Percentiles rank a stretch among this genome's conserved stretches.
These are phyloP conservation scores for Eulemur rubriventer DNA, from an alignment of 2,797 vertebrate genomes.

Conservation along the genomic window DNA sequence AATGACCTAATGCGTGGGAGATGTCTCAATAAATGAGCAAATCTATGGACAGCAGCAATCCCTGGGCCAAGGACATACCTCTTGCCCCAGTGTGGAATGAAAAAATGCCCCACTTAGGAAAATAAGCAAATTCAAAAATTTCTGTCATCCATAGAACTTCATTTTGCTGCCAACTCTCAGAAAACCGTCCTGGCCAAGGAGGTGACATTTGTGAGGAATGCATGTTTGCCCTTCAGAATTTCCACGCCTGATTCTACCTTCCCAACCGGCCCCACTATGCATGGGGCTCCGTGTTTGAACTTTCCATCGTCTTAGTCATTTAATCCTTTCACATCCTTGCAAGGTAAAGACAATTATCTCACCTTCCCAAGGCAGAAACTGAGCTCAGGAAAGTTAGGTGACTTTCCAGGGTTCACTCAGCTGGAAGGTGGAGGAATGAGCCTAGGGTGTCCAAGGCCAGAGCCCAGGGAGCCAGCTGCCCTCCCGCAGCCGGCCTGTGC, in stretches of 20 bases:
- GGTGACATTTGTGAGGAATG: too few species aligned
- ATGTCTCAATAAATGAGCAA: background rate
- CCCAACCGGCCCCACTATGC: background rate
- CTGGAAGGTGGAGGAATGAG: background rate
- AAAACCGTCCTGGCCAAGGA: background rate
- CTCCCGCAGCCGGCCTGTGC: fast-evolving
- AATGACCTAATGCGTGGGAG: fast-evolving
- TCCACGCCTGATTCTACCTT: background rate
- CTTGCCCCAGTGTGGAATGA: background rate
- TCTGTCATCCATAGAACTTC: background rate
- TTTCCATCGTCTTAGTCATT: background rate
- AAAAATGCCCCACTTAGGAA: background rate
- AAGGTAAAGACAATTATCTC: background rate
- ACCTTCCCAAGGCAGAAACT: background rate
- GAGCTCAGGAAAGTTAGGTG: background rate
- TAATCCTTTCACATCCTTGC: too few species aligned
- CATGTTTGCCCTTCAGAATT: background rate
- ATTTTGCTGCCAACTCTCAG: background rate
- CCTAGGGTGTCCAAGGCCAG: background rate
- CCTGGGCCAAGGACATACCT: background rate
- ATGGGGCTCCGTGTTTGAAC: background rate
- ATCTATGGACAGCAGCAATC: background rate
- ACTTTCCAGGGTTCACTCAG: background rate
- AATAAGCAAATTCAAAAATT: background rate
- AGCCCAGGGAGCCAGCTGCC: fast-evolving